Percentiles rank a stretch among this genome's conserved stretches.
Evolutionary conservation across 2,888 invertebrate species (phyloP).

Genomic region (Scaptomyza flava): DNA sequence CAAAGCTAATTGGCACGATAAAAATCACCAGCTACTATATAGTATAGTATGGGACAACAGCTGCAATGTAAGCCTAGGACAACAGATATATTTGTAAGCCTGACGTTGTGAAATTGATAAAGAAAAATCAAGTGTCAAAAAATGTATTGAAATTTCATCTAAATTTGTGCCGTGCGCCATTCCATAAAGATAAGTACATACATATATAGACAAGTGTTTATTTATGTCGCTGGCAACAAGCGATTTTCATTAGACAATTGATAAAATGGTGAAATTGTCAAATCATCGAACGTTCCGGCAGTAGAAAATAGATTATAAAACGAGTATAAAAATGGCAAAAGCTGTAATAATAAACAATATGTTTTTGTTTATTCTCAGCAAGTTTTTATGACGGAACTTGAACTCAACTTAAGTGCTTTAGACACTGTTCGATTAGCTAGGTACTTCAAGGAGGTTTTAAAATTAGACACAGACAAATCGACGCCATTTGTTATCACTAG

Average conservation of each 20-base stretch:
- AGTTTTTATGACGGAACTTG: constrained; percentile 1
- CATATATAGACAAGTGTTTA: neutral
- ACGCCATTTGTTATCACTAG: constrained; percentile 47
- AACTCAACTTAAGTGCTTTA: constrained; percentile 4
- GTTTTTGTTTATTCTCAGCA: neutral
- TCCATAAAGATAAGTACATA: constrained; percentile 29
- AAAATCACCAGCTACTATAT: too few relatives aligned
- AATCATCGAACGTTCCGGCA: constrained; percentile 42
- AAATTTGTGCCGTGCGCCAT: constrained; percentile 52
- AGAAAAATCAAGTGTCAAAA: neutral
- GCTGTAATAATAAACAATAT: neutral
- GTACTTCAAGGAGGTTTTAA: constrained; percentile 21
- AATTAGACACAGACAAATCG: constrained; percentile 35
- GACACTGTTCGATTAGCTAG: constrained; percentile 16
- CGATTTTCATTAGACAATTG: constrained; percentile 5
- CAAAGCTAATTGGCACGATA: neutral
- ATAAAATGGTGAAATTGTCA: constrained; percentile 29
- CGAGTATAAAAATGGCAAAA: constrained; percentile 1
- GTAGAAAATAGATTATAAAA: neutral
- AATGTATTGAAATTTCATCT: constrained; percentile 3
- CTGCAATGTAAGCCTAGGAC: constrained; percentile 47
- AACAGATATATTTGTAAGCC: constrained; percentile 36
- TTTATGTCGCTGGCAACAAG: constrained; percentile 16
- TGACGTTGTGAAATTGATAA: constrained; percentile 62
- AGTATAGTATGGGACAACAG: too few relatives aligned